These are phyloP conservation scores for Caenorhabditis latens DNA, from an alignment of 1,140 invertebrate species.

Conservation along the genomic window DNA sequence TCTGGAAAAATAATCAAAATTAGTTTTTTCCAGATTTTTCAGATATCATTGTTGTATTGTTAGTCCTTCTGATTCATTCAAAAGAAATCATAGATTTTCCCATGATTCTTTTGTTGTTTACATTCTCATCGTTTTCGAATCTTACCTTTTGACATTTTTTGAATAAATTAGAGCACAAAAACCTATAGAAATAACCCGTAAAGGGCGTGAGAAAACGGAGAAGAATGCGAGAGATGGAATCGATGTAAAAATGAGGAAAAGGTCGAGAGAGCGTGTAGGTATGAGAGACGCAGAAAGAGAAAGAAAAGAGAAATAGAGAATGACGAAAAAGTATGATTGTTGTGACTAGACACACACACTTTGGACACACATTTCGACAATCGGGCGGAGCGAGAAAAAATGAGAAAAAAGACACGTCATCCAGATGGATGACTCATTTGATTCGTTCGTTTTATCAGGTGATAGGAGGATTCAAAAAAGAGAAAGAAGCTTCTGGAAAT, in stretches of 20 bases:
- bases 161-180: not conserved
- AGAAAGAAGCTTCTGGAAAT: not conserved
- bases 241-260: not conserved
- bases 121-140: not conserved
- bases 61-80: no score
- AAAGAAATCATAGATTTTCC: not conserved
- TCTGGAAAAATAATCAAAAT: conserved; percentile 24
- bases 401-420: conserved; percentile 11
- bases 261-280: not conserved
- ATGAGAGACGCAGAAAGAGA: conserved; percentile 1
- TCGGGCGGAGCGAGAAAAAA: not conserved
- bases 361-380: conserved; percentile 32
- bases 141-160: conserved; percentile 34
- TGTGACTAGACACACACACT: conserved; percentile 21
- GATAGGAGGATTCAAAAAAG: no score
- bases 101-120: not conserved
- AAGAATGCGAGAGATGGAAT: not conserved
- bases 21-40: not conserved
- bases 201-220: not conserved
- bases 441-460: no score
- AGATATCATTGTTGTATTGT: not conserved
- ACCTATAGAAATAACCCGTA: not conserved
- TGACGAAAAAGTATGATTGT: not conserved
- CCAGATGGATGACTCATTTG: not conserved
- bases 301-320: not conserved